Evolutionary conservation across 2,888 invertebrate species (phyloP), one percentile per base, ranked within the genome.

Genomic region (Epistrophe grossulariae): DNA sequence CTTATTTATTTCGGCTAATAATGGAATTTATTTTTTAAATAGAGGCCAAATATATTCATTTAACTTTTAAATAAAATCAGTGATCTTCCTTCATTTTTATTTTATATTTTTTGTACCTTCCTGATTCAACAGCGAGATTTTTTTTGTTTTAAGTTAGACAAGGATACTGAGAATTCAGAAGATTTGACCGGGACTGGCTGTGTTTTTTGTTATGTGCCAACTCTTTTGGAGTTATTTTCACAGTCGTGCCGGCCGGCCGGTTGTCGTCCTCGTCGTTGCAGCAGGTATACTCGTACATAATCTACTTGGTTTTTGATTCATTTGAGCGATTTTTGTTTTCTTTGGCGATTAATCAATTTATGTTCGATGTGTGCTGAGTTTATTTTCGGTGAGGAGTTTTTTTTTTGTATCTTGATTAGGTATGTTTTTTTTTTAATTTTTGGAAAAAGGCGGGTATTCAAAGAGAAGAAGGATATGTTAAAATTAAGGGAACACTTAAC

Each of bases 261-360:
- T 59, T 43, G 28, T 43, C 43, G 7, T 24, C 11, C 0, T 15
- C 28, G 3, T 24, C n/a, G 35, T 68, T 38, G 24, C 8, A 38
- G 50, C n/a, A 31, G 57, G 57, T 38, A 71, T 68, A 15, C 13
- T 4, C 40, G 0, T 11, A 13, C 40, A 43, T 1, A 43, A 43
- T 5, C 13, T 1, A 43, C 43, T 43, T 70, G 40, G n/a, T 59
- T 71, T 48, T 81, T 78, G 84, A 80, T 84, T 72, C 80, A 80
- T 80, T 68, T 66, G 80, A 77, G 77, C 48, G 57, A 59, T 81
- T 68, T 80, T 57, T 76, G 50, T 38, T 71, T 80, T 66, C 50
- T 48, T 50, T 50, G 62, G 55, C 84, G 80, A 80, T 81, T 77
- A 81, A 85, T 85, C 84, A 84, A 81, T 80, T 80, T 72, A 73